Conservation (phyloP, 2,113 vertebrate species). For the Steatornis caripensis region DNA sequence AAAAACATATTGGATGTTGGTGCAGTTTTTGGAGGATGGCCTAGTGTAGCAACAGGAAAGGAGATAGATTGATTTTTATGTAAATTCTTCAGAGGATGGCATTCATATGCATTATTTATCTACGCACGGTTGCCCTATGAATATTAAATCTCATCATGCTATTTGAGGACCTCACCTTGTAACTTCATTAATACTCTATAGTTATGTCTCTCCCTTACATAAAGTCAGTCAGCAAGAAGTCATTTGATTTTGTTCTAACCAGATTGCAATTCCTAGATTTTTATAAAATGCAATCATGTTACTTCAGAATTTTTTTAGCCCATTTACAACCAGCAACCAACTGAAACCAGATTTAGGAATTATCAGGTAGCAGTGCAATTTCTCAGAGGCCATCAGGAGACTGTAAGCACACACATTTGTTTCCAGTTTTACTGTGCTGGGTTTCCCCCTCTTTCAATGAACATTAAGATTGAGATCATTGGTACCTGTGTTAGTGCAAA, state of each 20-base stretch:
- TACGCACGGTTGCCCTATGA: neutral
- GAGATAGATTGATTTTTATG: neutral
- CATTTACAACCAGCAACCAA: neutral
- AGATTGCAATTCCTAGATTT: neutral
- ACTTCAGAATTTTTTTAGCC: neutral
- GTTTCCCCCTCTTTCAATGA: neutral
- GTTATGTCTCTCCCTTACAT: neutral
- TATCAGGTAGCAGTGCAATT: neutral
- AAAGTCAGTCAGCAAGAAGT: neutral
- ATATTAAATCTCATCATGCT: neutral
- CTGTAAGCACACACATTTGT: neutral
- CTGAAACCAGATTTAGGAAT: neutral
- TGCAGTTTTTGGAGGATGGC: neutral
- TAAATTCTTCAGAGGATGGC: neutral
- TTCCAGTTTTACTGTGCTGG: neutral
- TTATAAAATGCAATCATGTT: neutral
- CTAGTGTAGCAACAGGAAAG: neutral
- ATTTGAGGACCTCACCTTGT: constrained; percentile 8
- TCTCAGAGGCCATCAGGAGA: neutral
- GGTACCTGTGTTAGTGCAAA: neutral
- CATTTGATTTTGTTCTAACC: neutral
- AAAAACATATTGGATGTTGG: neutral
- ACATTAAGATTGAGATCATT: neutral
- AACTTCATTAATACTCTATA: neutral
- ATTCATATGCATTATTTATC: neutral